Evolutionary conservation across 2,888 invertebrate genomes (phyloP), one percentile per base, ranked within the genome.

Genomic region (Chrysolina oricalcia): DNA sequence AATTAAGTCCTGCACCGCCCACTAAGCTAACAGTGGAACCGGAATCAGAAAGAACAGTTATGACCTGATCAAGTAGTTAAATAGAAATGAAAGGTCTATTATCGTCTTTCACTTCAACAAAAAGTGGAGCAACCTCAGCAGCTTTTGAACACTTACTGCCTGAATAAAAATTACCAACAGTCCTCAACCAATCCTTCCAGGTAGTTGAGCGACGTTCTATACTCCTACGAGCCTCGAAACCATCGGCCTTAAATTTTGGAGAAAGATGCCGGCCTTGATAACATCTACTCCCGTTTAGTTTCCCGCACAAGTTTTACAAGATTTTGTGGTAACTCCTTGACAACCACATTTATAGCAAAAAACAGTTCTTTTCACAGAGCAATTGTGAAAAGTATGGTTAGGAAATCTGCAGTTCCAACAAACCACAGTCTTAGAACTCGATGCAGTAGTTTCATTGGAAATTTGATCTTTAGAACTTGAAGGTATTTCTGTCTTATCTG

Each of bases 11-110:
- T 50, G 11, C 50, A 9, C 50, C 50, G 10, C 50, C 19, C 2
- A 50, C 50, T 50, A 50, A 50, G 19, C 50, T 50, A 9, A 50
- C 50, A 17, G 50, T 50, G 9, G 50, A 50, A 17, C 50, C 50
- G 19, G 50, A 17, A 50, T 50, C 50, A 50, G 19, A 17, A 2
- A 46, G 46, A n/a, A n/a, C 46, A 15, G 46, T 46, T 13, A 46
- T 46, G 2, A 3, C n/a, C n/a, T 46, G 15, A 46, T 46, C 46
- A 46, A 46, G 2, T 46, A 15, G 15, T 46, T 46, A 15, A n/a
- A 46, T n/a, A 6, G 15, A 46, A n/a, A 46, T n/a, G n/a, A 15
- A 46, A n/a, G 46, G 46, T 6, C 15, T 50, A 50, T 17, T n/a
- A n/a, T n/a, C n/a, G n/a, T n/a, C n/a, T n/a, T n/a, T 9, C 50